These are phyloP conservation scores for Thera obeliscata DNA, from an alignment of 2,888 invertebrate species.

Conservation along the genomic window DNA sequence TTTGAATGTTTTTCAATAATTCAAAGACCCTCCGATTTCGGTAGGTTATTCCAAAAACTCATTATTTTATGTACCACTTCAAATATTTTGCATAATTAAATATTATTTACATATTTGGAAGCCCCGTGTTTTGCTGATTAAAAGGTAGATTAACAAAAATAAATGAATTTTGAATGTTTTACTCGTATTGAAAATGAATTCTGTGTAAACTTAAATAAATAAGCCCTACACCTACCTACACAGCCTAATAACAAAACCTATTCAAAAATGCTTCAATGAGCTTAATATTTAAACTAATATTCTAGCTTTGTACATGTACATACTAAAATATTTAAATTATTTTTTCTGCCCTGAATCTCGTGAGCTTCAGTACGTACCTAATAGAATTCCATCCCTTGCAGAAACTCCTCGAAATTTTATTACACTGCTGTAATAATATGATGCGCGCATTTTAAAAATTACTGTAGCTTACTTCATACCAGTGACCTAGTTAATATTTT, in stretches of 20 bases:
- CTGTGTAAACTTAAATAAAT: no score
- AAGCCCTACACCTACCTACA: not conserved
- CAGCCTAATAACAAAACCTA: no score
- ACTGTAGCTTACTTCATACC: constrained; percentile 29
- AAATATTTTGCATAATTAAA: not conserved
- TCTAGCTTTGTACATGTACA: constrained; percentile 44
- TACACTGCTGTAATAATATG: constrained; percentile 38
- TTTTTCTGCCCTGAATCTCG: constrained; percentile 45
- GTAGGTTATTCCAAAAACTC: not conserved
- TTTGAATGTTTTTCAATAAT: constrained; percentile 9
- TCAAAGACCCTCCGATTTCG: not conserved
- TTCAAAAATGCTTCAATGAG: not conserved
- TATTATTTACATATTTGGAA: no score
- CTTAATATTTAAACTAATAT: constrained; percentile 47
- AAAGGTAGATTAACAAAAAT: no score
- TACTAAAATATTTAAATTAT: constrained; percentile 57
- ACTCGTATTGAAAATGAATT: no score
- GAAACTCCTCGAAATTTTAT: constrained; percentile 46
- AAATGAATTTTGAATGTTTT: no score
- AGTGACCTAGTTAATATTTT: constrained; percentile 12
- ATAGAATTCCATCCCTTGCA: constrained; percentile 60
- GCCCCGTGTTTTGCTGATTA: no score
- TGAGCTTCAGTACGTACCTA: constrained; percentile 45
- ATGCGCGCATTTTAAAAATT: constrained; percentile 35
- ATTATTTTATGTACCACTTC: not conserved